Conservation (phyloP, 2,888 invertebrate species). For the Drosophila mayaguana region DNA sequence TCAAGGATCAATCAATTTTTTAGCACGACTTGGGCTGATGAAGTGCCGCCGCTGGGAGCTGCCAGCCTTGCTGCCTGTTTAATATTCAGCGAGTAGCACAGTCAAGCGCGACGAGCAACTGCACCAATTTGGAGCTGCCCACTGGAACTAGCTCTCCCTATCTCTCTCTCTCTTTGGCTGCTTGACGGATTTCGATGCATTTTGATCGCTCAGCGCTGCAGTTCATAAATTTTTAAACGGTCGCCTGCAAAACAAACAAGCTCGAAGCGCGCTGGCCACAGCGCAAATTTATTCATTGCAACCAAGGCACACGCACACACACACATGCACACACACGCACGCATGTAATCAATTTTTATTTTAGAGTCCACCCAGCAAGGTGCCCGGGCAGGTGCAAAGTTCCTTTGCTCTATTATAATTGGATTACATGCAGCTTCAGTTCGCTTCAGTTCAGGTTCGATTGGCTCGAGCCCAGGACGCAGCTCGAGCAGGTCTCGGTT, state of each 20-base stretch:
- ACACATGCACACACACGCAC: conserved; percentile 36
- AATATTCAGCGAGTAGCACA: conserved; percentile 73
- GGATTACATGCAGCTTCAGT: conserved; percentile 55
- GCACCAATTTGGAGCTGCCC: conserved; percentile 68
- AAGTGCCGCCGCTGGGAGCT: conserved; percentile 71
- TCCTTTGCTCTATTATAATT: conserved; percentile 67
- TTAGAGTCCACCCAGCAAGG: conserved; percentile 61
- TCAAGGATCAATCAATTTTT: conserved; percentile 79
- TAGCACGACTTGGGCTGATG: conserved; percentile 70
- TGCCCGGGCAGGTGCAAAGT: conserved; percentile 68
- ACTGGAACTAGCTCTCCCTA: conserved; percentile 15
- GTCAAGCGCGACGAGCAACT: conserved; percentile 71
- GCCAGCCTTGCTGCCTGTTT: conserved; percentile 55
- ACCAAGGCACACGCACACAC: conserved; percentile 52
- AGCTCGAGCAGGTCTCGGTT: conserved; percentile 21
- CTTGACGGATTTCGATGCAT: conserved; percentile 37
- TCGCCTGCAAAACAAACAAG: conserved; percentile 67
- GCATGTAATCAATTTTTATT: conserved; percentile 79
- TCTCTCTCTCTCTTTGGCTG: not conserved
- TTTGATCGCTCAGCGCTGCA: conserved; percentile 67
- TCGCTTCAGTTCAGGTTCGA: not conserved
- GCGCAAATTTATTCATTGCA: conserved; percentile 56
- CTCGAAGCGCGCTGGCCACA: not conserved
- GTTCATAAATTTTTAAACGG: conserved; percentile 76
- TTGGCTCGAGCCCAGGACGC: conserved; percentile 31